phyloP scores from a whole-genome alignment of 1,140 invertebrate genomes.

The Lucilia sericata region DNA sequence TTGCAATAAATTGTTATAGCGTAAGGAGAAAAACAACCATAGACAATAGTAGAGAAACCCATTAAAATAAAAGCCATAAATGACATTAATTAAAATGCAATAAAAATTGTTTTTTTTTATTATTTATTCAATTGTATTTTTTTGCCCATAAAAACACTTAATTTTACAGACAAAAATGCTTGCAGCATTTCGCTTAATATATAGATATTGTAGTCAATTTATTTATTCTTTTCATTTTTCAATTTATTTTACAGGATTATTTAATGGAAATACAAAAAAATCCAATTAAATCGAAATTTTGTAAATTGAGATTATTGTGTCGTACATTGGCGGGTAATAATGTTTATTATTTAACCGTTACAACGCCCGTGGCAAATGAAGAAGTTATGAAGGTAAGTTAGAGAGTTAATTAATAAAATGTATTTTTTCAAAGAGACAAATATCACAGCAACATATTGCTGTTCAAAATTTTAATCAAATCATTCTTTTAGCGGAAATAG shows the following conservation, averaged over 20 bases:
- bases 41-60: neutral
- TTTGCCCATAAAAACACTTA: no score
- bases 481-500: neutral
- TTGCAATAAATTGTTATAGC: no score
- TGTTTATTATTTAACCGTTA: slow-evolving; percentile 92
- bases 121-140: no score
- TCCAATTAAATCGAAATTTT: slow-evolving; percentile 83
- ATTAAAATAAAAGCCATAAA: neutral
- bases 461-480: no score
- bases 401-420: slow-evolving; percentile 24
- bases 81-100: slow-evolving; percentile 34
- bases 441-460: no score
- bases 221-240: neutral
- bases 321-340: slow-evolving; percentile 90
- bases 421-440: no score
- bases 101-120: neutral
- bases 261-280: slow-evolving; percentile 78
- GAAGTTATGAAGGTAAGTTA: slow-evolving; percentile 66
- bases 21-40: no score
- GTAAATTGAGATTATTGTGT: slow-evolving; percentile 84
- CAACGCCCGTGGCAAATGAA: slow-evolving; percentile 75
- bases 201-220: neutral
- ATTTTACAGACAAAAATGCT: no score
- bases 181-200: neutral
- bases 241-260: slow-evolving; percentile 72